Conservation (phyloP, 2,797 vertebrate species). For the Lindbergichthys nudifrons region DNA sequence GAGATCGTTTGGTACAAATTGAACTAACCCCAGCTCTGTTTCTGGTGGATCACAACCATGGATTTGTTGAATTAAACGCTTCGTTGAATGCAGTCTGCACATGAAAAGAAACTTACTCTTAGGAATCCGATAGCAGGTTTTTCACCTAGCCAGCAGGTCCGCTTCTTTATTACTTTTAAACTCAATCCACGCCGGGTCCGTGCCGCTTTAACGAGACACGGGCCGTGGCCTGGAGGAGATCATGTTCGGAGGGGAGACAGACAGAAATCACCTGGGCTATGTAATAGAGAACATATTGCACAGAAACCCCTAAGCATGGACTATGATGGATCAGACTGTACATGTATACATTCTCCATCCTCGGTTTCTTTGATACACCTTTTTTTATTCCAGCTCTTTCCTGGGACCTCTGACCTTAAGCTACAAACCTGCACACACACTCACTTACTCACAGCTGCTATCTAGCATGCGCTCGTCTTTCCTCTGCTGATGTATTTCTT, state of each 20-base stretch:
- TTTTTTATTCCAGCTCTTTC: conserved; percentile 53
- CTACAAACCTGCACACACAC: conserved; percentile 58
- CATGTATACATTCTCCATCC: conserved; percentile 72
- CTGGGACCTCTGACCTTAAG: conserved; percentile 67
- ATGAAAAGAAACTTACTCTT: conserved; percentile 94
- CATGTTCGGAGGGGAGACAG: conserved; percentile 87
- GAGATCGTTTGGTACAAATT: conserved; percentile 99
- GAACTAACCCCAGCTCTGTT: conserved; percentile 98
- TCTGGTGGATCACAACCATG: conserved; percentile 98
- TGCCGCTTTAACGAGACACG: conserved; percentile 89
- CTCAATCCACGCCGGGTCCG: conserved; percentile 91
- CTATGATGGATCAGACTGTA: conserved; percentile 83
- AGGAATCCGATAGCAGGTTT: conserved; percentile 96
- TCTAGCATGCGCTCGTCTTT: conserved; percentile 34
- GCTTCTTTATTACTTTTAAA: conserved; percentile 98
- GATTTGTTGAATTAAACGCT: conserved; percentile 99
- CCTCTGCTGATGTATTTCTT: conserved; percentile 6
- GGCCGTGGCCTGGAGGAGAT: conserved; percentile 92
- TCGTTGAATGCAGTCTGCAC: conserved; percentile 98
- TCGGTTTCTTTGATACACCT: conserved; percentile 71
- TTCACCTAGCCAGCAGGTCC: conserved; percentile 98
- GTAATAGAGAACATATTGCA: conserved; percentile 96
- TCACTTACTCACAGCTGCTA: conserved; percentile 67
- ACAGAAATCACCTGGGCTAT: conserved; percentile 92
- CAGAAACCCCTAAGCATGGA: conserved; percentile 83